Conservation (phyloP, 2,888 invertebrate genomes). For the Caprella mutica region DNA sequence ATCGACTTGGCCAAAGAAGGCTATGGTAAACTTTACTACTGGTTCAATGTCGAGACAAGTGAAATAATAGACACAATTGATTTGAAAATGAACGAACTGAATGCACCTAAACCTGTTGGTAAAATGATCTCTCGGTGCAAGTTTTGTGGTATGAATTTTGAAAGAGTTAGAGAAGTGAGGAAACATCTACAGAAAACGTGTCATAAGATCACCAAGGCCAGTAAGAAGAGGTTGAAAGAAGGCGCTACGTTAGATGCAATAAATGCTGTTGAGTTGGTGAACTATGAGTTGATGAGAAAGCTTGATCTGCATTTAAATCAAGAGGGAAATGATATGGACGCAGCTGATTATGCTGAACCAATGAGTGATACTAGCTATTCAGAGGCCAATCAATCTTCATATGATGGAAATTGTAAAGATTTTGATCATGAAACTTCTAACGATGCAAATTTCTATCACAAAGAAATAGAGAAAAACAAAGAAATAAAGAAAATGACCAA, state of each 20-base stretch:
- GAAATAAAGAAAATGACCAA: too few species aligned
- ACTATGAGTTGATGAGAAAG: too few species aligned
- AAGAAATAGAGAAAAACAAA: too few species aligned
- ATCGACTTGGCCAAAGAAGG: background rate
- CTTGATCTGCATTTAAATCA: too few species aligned
- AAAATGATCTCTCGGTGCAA: conserved; percentile 2
- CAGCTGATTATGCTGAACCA: too few species aligned
- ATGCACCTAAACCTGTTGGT: background rate
- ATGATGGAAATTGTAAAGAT: too few species aligned
- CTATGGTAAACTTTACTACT: conserved; percentile 1
- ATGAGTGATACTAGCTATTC: too few species aligned
- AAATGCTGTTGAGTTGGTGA: conserved; percentile 3
- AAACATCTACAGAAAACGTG: conserved; percentile 2
- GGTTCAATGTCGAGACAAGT: too few species aligned
- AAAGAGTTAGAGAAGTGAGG: conserved; percentile 1
- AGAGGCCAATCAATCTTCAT: too few species aligned
- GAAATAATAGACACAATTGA: background rate
- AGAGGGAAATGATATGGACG: too few species aligned
- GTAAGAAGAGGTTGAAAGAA: background rate
- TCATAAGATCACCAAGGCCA: background rate
- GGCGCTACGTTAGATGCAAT: conserved; percentile 5
- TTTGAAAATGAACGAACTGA: background rate
- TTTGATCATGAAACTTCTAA: too few species aligned
- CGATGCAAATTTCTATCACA: too few species aligned
- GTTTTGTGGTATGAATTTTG: conserved; percentile 7